Evolutionary conservation across 2,113 vertebrate species (phyloP), one percentile per base, ranked within the genome.

Genomic region (Cynocephalus volans): DNA sequence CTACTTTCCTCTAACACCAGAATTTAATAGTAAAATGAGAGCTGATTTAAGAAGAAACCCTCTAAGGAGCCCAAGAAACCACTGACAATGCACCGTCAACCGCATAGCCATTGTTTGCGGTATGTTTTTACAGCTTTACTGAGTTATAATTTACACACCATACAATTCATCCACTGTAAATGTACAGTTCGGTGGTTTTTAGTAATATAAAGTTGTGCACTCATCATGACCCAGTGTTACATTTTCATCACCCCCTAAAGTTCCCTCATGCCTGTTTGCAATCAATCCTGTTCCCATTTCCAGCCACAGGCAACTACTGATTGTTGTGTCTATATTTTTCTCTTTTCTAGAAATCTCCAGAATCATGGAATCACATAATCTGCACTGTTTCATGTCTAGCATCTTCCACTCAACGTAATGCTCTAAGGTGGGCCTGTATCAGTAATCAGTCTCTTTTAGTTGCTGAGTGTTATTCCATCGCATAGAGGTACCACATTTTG

Each of bases 251-350:
- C 8, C 48, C 45, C 15, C 2, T 9, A 73, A 54, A 23, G n/a
- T 23, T n/a, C 48, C 80, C 41, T n/a, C 1, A 15, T 2, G 56
- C 4, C 11, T 4, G 1, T 48, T 31, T 12, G 8, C n/a, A n/a
- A 50, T 18, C 60, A 67, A 1, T 31, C 23, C 50, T 52, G 33
- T 36, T 75, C 33, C 58, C 31, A 4, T 8, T 36, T 9, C 21
- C 6, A 33, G 52, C 11, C 52, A 7, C 26, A 18, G 81, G 23
- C 19, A 76, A 24, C 23, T 4, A 1, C 70, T 5, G 24, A 28
- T 36, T 36, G 50, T 75, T 87, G 9, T 14, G 4, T 41, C 48
- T 93, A n/a, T 17, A 3, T 28, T 9, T 12, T 69, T 77, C 41
- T 18, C 33, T 28, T 54, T 69, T 70, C 26, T 31, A 54, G 41